Evolutionary conservation across 2,888 invertebrate genomes (phyloP), one percentile per base, ranked within the genome.

Genomic region (Philereme vetulata): DNA sequence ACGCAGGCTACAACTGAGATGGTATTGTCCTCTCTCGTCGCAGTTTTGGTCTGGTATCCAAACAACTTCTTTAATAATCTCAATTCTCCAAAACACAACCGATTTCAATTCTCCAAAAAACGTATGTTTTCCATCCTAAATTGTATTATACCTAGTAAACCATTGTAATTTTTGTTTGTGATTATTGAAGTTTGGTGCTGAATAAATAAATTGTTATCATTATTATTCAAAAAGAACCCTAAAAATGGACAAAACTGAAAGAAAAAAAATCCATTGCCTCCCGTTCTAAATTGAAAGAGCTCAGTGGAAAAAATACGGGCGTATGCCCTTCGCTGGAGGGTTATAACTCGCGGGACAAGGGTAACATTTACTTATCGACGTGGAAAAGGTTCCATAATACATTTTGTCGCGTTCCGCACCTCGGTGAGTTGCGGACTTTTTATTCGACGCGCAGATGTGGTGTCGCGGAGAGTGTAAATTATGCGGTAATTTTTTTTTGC

Each of bases 321-420:
- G 75, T 77, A 70, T 78, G 73, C 77, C 76, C 77, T 78, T 74
- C 72, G 68, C 62, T 70, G 64, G 78, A 81, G 84, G 83, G 85
- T 84, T 82, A 84, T 84, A 86, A 83, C 82, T 88, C 80, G 77
- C 63, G 71, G 77, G 83, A 87, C 86, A 84, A 80, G 85, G 85
- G 86, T 84, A 85, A 84, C 86, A 85, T 89, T 89, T 88, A 86
- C 88, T 89, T 89, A 88, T 88, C 86, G 88, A 84, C 82, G 84
- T 81, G 85, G 84, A 87, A 89, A 85, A 85, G 84, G 84, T 83
- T 79, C 76, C 77, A 80, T 85, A 84, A 87, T 86, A 84, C 81
- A 85, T 86, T 85, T 79, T 73, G 75, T 76, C 75, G 77, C 75
- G 76, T 78, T 75, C 75, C 72, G 68, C 73, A 72, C 75, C 77